Base-by-base conservation (phyloP, 2,113 vertebrate species). In the Centropus bengalensis region DNA sequence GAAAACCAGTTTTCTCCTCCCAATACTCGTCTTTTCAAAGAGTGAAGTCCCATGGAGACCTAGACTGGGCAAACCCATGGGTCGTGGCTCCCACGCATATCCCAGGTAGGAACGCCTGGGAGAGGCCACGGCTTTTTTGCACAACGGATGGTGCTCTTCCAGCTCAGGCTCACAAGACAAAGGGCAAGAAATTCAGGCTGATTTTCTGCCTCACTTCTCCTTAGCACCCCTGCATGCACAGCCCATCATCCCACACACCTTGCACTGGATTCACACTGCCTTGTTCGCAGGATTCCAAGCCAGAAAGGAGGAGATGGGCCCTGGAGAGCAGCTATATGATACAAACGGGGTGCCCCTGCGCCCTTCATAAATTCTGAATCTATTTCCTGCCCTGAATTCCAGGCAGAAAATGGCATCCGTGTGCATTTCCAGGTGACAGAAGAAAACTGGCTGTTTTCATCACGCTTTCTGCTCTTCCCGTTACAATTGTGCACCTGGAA, bases 381-480 rank as follows among this genome's bases (percentile, higher is more conserved):
- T 21, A 49, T 49, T 49, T 21, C 21, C 71, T 60, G 82, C 26
- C 26, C 64, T 21, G n/a, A 90, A 68, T 88, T 86, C 82, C 83
- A 84, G 74, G 62, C 86, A 93, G 92, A 96, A 97, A 96, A 96
- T 94, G 94, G 94, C 93, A 97, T 70, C 92, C 5, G 11, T 49
- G 49, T 33, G 86, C 91, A 42, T 83, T 91, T 91, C 88, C 94
- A 95, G 94, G 95, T 97, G 96, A 97, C 2, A 0, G 82, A 75
- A 77, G 86, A 54, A 88, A 96, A 91, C 58, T 88, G 93, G 90
- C 89, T 90, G 76, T 45, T 89, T 83, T 24, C 90, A 83, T 64
- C 4, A 80, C 73, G 90, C 77, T 60, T 60, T 45, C 92, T 92
- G 88, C 83, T 88, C 90, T 86, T 81, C 90, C 94, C 28, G 0